Conservation (phyloP, 2,113 vertebrate species). For the Terrapene triunguis region DNA sequence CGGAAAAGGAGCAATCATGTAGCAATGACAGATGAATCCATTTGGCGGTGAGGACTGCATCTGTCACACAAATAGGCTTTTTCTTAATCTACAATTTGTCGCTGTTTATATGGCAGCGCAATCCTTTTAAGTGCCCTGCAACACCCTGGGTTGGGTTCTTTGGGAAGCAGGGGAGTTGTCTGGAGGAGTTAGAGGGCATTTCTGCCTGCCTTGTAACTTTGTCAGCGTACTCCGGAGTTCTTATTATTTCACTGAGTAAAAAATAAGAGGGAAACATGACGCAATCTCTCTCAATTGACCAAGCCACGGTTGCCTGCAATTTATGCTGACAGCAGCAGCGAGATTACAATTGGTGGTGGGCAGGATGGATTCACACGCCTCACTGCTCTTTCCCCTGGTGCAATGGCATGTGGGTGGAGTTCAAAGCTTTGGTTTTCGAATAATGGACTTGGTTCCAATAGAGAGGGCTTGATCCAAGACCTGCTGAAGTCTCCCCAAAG, state of each 20-base stretch:
- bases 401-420: not conserved
- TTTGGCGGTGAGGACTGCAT: slow-evolving; percentile 65
- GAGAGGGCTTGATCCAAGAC: not conserved
- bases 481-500: not conserved
- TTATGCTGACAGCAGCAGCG: not conserved
- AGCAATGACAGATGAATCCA: slow-evolving; percentile 72
- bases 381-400: not conserved
- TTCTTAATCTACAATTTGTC: slow-evolving; percentile 76
- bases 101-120: slow-evolving; percentile 63
- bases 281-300: rapidly evolving
- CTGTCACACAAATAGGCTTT: slow-evolving; percentile 75
- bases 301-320: rapidly evolving
- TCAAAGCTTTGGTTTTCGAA: not conserved
- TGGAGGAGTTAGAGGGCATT: slow-evolving; percentile 51
- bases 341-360: not conserved
- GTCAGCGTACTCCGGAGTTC: not conserved
- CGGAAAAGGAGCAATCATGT: slow-evolving; percentile 67
- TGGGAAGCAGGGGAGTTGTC: not conserved
- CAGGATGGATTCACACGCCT: not conserved
- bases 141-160: slow-evolving; percentile 36
- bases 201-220: not conserved
- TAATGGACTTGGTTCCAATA: not conserved
- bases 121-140: slow-evolving; percentile 66
- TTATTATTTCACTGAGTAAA: not conserved
- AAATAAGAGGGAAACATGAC: not conserved